These are phyloP conservation scores for Pseudocheirus occidentalis DNA, from an alignment of 2,797 vertebrate genomes.

Conservation along the genomic window DNA sequence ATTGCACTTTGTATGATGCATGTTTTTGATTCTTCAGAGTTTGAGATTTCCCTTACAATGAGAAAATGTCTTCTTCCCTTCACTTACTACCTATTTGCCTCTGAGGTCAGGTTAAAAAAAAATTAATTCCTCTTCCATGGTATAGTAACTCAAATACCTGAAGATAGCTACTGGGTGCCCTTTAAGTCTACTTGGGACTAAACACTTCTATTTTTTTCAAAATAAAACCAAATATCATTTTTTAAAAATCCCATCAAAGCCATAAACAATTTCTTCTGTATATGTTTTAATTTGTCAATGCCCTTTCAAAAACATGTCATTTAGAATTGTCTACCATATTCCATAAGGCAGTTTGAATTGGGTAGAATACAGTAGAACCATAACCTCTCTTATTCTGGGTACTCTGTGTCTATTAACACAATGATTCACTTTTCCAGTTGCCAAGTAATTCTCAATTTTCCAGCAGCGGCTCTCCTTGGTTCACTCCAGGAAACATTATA, in stretches of 20 bases:
- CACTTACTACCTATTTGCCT: neutral
- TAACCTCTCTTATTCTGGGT: neutral
- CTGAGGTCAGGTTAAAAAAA: neutral
- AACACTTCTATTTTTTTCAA: neutral
- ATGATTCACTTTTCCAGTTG: neutral
- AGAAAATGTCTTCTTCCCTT: neutral
- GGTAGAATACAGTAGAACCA: neutral
- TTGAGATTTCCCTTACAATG: neutral
- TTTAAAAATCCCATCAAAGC: neutral
- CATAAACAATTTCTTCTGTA: neutral
- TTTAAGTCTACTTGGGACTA: neutral
- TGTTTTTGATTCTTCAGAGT: neutral
- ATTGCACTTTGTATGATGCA: neutral
- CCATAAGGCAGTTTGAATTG: neutral
- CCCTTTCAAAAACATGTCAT: neutral
- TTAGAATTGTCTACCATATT: neutral
- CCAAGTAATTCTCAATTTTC: neutral
- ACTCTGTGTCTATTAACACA: neutral
- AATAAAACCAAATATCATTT: neutral
- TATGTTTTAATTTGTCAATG: neutral
- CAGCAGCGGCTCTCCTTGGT: neutral
- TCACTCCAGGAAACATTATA: neutral
- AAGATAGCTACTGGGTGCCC: neutral
- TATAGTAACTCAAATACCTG: neutral
- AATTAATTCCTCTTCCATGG: neutral